These are phyloP conservation scores for Cydia pomonella DNA, from an alignment of 1,140 invertebrate species.

Conservation along the genomic window DNA sequence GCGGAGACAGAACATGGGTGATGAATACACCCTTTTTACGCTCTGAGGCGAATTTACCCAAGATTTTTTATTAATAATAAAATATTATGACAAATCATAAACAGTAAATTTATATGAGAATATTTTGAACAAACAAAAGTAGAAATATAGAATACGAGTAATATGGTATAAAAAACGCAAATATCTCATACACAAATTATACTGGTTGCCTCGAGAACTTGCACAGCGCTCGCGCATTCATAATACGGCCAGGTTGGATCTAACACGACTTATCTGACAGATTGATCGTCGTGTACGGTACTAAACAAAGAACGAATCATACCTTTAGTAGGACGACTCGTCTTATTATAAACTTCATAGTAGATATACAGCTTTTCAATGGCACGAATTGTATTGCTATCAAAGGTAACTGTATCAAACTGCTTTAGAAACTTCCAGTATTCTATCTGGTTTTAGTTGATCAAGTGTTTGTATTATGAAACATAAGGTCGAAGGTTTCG, in stretches of 20 bases:
- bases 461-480: neutral
- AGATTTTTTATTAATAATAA: too few relatives aligned
- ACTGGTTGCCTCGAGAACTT: neutral
- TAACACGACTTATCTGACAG: neutral
- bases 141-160: too few relatives aligned
- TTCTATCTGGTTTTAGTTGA: neutral
- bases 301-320: constrained; percentile 8
- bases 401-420: neutral
- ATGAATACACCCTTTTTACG: too few relatives aligned
- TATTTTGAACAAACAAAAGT: too few relatives aligned
- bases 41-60: too few relatives aligned
- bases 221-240: neutral
- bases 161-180: too few relatives aligned
- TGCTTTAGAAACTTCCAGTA: neutral
- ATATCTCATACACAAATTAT: too few relatives aligned
- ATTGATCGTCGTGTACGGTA: neutral
- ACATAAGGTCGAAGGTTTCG: neutral
- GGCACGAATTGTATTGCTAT: constrained; percentile 10
- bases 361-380: neutral
- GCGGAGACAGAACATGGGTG: too few relatives aligned
- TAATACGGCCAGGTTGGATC: neutral
- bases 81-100: too few relatives aligned
- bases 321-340: neutral
- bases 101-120: too few relatives aligned
- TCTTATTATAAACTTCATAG: neutral